Evolutionary conservation across 1,140 invertebrate genomes (phyloP).

Genomic region (Orussus abietinus): DNA sequence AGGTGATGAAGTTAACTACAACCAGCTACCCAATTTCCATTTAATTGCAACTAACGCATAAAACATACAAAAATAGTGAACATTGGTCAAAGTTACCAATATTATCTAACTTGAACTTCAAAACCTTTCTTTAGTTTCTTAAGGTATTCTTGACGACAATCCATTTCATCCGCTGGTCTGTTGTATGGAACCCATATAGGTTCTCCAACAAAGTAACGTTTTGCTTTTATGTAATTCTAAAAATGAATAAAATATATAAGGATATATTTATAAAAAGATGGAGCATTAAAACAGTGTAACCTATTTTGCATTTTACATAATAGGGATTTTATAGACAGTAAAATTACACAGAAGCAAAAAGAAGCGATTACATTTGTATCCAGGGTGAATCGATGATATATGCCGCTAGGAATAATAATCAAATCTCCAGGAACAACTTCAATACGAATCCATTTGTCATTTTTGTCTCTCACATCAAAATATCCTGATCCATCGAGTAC

Average conservation of each 20-base stretch:
- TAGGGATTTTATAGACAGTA: neutral
- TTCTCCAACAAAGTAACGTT: conserved; percentile 86
- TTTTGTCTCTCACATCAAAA: conserved; percentile 88
- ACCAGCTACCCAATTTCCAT: no score
- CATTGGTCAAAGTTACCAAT: conserved; percentile 3
- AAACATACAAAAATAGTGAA: no score
- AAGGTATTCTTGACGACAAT: conserved; percentile 69
- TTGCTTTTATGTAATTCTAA: conserved; percentile 84
- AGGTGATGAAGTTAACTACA: no score
- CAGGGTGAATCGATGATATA: conserved; percentile 97
- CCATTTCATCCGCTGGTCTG: conserved; percentile 83
- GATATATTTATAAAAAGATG: no score
- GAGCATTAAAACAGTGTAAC: no score
- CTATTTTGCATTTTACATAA: neutral
- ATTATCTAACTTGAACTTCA: conserved; percentile 23
- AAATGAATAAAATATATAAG: conserved; percentile 37
- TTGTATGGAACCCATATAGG: conserved; percentile 90
- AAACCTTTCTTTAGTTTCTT: conserved; percentile 60
- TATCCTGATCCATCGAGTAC: conserved; percentile 86
- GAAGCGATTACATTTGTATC: conserved; percentile 65
- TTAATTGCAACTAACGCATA: no score
- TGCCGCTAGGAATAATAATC: conserved; percentile 91
- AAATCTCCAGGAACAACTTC: conserved; percentile 81
- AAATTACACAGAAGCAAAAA: neutral
- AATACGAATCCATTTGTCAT: conserved; percentile 94